phyloP scores from a whole-genome alignment of 2,888 invertebrate species.

The Chromoteleia sp. region DNA sequence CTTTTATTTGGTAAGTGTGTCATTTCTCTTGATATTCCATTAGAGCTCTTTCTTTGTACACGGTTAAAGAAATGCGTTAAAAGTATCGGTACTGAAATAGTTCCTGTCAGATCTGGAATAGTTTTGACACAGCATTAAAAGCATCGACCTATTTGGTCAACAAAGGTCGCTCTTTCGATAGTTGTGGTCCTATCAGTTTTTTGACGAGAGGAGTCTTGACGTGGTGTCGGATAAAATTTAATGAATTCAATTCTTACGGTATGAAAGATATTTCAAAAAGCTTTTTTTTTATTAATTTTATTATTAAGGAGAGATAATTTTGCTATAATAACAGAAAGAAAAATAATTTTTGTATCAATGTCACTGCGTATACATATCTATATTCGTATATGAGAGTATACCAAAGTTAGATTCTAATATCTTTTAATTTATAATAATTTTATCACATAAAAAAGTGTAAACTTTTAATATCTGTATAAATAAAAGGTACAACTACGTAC shows the following conservation, averaged over 20 bases:
- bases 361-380: too few species aligned
- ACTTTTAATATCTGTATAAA: too few species aligned
- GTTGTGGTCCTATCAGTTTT: slow-evolving; percentile 1
- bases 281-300: too few species aligned
- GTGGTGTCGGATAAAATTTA: background rate
- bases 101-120: slow-evolving; percentile 14
- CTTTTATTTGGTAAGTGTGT: slow-evolving; percentile 19
- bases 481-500: too few species aligned
- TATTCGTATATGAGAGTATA: too few species aligned
- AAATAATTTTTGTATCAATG: too few species aligned
- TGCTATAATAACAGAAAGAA: too few species aligned
- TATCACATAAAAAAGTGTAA: too few species aligned
- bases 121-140: slow-evolving; percentile 26
- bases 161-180: slow-evolving; percentile 13
- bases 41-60: slow-evolving; percentile 14
- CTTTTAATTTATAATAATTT: too few species aligned
- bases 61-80: slow-evolving; percentile 8
- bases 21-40: slow-evolving; percentile 24
- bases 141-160: slow-evolving; percentile 15
- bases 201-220: slow-evolving; percentile 3
- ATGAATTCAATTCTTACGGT: background rate
- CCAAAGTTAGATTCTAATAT: too few species aligned
- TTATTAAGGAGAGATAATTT: too few species aligned
- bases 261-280: too few species aligned
- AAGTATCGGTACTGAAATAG: slow-evolving; percentile 7